Evolutionary conservation across 2,113 vertebrate genomes (phyloP), one percentile per base, ranked within the genome.

Genomic region (Spermophilus dauricus): DNA sequence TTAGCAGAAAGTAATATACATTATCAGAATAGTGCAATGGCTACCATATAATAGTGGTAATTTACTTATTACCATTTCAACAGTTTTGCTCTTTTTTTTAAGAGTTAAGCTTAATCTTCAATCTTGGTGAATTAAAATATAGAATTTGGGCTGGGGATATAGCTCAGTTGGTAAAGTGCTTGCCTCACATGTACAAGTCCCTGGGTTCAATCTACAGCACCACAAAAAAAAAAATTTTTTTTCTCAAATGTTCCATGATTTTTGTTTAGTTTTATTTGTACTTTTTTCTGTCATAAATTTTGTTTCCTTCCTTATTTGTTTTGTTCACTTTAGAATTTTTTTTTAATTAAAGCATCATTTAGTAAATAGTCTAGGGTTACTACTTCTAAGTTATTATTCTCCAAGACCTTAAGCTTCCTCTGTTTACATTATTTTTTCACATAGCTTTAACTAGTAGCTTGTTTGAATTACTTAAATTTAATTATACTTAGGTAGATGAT

Each of bases 381-480:
- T 70, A 34, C 18, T 86, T 85, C 14, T 48, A 42, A 72, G 37
- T 77, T 70, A 70, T 32, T 32, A 11, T 83, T 91, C 17, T 88
- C 76, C 3, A 87, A 86, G 28, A 72, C 28, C 75, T 76, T 56
- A 37, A 76, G 20, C 28, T 94, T 18, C 73, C 30, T 87, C 56
- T 10, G 22, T 65, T 51, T 70, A 26, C n/a, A n/a, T 97, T 94
- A 45, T 83, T 96, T 24, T 93, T 96, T 95, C 65, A 85, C 34
- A 10, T 77, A 91, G 2, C n/a, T 92, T 97, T 86, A 88, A 78
- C 85, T 87, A 45, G 3, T 97, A 42, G 81, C 61, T 90, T 96
- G 11, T 92, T 94, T 73, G 24, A 90, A 72, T 39, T 93, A 3
- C 13, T 5, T 87, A 92, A 26, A 88, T 56, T 88, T 81, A 58